Base-by-base conservation (phyloP, 2,797 vertebrate genomes). In the Trematomus bernacchii region DNA sequence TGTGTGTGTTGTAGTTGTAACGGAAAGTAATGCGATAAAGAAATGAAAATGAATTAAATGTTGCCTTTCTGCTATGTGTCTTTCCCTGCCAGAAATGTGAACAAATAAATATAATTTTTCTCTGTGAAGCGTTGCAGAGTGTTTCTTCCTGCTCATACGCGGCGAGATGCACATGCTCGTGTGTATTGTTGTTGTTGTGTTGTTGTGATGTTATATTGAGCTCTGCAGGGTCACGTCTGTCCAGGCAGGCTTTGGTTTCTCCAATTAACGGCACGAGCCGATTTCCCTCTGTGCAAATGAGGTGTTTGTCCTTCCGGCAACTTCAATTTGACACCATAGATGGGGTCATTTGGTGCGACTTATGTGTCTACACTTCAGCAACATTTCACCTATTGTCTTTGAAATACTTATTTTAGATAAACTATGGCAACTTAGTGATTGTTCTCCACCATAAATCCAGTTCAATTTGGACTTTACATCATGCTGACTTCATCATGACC, bases 61-160 rank as follows among this genome's bases (percentile, higher is more conserved):
- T 61, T 9, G 0, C 16, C 33, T 65, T 42, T 59, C 43, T 79
- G 69, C 16, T 53, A 40, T 71, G 18, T 88, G 73, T 79, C 58
- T 76, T 66, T 73, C n/a, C 46, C 66, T 83, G 66, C 76, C 77
- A 77, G 47, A 65, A 67, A 48, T 48, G 10, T 57, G 60, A 55
- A 65, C 61, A 47, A 85, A 91, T 83, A 84, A 84, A 85, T 46
- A 19, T 53, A 12, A 3, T 27, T 48, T 74, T 59, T 66, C 21
- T 72, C 61, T 43, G 16, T 52, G 42, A 71, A 3, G 46, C 18
- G 42, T 74, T 2, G 7, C 33, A 6, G n/a, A 77, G 63, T 75
- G 46, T 62, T 63, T 37, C 64, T 21, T 50, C 16, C 10, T 47
- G 33, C 16, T 68, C 16, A 13, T 8, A 10, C 57, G 18, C 37